Evolutionary conservation across 2,888 invertebrate genomes (phyloP).

Genomic region (Meteorus cinctellus): DNA sequence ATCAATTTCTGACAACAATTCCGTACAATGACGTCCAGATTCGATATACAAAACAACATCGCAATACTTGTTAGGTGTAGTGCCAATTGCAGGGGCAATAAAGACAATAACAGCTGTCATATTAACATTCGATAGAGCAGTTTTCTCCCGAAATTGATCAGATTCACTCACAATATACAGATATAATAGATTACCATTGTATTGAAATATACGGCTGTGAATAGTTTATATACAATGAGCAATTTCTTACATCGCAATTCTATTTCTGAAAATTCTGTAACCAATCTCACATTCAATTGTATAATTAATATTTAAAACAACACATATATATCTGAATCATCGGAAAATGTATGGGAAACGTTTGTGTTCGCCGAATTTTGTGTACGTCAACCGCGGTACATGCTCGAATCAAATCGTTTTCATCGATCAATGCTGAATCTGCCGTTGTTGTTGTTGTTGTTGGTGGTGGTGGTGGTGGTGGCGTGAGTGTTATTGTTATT

Average conservation of each 20-base stretch:
- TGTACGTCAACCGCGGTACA: background rate
- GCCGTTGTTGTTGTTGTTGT: background rate
- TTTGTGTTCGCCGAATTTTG: background rate
- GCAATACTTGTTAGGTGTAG: background rate
- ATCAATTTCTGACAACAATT: constrained; percentile 2
- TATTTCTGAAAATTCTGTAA: background rate
- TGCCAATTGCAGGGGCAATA: background rate
- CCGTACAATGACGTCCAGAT: background rate
- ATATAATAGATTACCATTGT: background rate
- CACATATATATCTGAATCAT: no score
- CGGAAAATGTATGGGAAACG: background rate
- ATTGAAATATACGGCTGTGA: no score
- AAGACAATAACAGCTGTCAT: background rate
- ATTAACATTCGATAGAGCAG: constrained; percentile 2
- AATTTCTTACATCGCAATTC: no score
- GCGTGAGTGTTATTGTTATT: background rate
- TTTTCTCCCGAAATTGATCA: background rate
- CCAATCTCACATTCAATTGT: background rate
- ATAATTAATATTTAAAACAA: background rate
- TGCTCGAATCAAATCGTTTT: no score
- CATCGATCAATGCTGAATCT: no score
- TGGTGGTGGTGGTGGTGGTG: no score
- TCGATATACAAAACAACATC: background rate
- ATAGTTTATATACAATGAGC: no score
- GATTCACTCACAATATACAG: background rate